Base-by-base conservation (phyloP, 2,888 invertebrate species). In the Meghimatium bilineatum region DNA sequence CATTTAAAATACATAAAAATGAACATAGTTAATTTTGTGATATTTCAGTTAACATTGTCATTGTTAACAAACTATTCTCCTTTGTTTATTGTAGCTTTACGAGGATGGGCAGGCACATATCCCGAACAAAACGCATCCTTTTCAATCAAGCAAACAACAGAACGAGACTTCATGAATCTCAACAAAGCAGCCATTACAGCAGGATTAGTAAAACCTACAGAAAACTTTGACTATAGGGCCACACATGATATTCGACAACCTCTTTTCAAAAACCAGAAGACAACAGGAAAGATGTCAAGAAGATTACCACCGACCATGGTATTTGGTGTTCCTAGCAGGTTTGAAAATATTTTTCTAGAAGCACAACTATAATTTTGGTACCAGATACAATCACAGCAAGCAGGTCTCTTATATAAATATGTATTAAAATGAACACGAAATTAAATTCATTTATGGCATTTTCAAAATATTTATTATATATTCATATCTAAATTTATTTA, bases 91-190 rank as follows among this genome's bases (percentile, higher is more conserved):
- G 17, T 84, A 91, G 92, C 91, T 67, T 82, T 92, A n/a, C 88
- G 89, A 80, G 91, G 92, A 29, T 92, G 91, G 91, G 87, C 88
- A 34, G 86, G 87, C 44, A 87, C 79, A 14, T 79, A 82, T 14
- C 82, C 91, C 66, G 90, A 89, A 60, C 88, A 89, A 85, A 87
- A 87, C 44, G 84, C 88, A 34, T 87, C 87, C 85, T 88, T 88
- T 56, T 87, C 87, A 82, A 88, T 72, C 5, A 75, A 72, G n/a
- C 56, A 80, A 23, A 81, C 71, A 69, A 78, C 89, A 20, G 90
- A 90, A 26, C 86, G 92, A 85, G 93, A 93, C 87, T 93, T 93
- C 87, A 91, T 92, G 90, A 88, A 90, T 10, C 87, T 93, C 34
- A 93, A 93, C 88, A 90, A 87, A 85, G 90, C 91, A 1, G 92